phyloP scores from a whole-genome alignment of 2,797 vertebrate species.

The Hypotaenidia okinawae region DNA sequence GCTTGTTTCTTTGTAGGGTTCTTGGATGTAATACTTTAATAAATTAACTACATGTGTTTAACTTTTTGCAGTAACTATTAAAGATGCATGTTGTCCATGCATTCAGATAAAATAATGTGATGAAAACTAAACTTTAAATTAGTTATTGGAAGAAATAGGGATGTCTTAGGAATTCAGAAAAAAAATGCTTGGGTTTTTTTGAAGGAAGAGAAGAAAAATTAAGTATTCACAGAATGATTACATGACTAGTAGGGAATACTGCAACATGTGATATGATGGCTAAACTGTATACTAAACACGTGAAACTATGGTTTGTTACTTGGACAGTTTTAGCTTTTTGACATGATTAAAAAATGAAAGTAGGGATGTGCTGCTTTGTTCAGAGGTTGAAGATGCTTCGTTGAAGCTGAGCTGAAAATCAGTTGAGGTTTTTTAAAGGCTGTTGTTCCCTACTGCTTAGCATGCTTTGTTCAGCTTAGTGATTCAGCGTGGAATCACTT shows the following conservation, averaged over 20 bases:
- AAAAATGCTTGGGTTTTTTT: accelerated
- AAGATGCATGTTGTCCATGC: background rate
- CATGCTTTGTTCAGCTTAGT: background rate
- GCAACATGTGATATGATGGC: accelerated
- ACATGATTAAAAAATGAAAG: background rate
- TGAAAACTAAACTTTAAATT: background rate
- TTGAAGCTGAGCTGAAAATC: background rate
- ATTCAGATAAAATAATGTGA: background rate
- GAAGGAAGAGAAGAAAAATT: background rate
- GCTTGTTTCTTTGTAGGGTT: background rate
- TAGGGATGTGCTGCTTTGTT: background rate
- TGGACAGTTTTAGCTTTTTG: background rate
- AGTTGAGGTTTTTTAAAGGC: background rate
- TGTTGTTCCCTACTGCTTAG: background rate
- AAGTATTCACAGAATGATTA: background rate
- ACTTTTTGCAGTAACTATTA: background rate
- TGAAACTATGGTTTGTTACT: background rate
- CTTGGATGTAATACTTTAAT: background rate
- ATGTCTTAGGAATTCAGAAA: background rate
- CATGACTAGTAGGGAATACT: background rate
- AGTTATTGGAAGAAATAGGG: background rate
- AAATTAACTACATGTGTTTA: background rate
- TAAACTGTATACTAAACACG: background rate
- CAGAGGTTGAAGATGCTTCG: background rate
- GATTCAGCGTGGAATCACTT: background rate